Base-by-base conservation (phyloP, 2,888 invertebrate species). In the Bombyx huttoni region DNA sequence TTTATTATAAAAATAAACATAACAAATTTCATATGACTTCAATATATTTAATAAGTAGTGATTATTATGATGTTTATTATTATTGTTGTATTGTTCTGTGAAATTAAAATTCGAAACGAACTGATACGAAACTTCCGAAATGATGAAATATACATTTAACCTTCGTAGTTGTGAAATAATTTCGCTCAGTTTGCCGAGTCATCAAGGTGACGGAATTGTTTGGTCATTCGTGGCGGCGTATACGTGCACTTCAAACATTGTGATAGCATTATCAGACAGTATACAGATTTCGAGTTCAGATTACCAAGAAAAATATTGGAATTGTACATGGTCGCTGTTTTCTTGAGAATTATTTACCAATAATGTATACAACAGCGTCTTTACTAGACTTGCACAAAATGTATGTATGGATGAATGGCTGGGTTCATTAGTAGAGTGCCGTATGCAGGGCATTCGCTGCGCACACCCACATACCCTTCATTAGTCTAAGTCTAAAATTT, bases 291-390 rank as follows among this genome's bases (percentile, higher is more conserved):
- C 7, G 40, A 40, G 12, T 40, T 40, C 12, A 13, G 45, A 48
- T 50, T 50, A 50, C 34, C 34, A 53, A 46, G n/a, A 48, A 50
- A 46, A 40, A 34, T 14, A 34, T 47, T 49, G 13, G 49, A 35
- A 40, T 52, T 49, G 40, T 10, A 40, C 3, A 40, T 8, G 8
- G 40, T 40, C 12, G 40, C 8, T 40, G 40, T 40, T 24, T 24
- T 24, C 24, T 24, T 24, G 24, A 24, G 3, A 24, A 24, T 24
- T 24, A 24, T 24, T 24, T 24, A 24, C 24, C 2, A 24, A 2
- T 24, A 3, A 24, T 24, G 24, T 24, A 24, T 24, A 5, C 5
- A 24, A 24, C 5, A 5, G 2, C 3, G 24, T 2, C 24, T 24
- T 24, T 24, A 5, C 24, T 24, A 2, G 24, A 24, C 5, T 24